These are phyloP conservation scores for Brenthis hecate DNA, from an alignment of 2,888 invertebrate species.

Conservation along the genomic window DNA sequence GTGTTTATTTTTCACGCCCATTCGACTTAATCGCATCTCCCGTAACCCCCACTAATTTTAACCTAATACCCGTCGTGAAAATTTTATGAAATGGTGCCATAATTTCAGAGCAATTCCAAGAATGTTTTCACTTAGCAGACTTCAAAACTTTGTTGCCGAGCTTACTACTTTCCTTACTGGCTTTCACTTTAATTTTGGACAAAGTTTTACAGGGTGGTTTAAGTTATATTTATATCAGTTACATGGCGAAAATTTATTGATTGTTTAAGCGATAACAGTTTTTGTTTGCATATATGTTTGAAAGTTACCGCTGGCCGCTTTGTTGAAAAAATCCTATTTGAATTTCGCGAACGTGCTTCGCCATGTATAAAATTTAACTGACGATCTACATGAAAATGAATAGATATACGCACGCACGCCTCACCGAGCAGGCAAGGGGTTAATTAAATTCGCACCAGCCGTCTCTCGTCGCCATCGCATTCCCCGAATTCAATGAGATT, in stretches of 20 bases:
- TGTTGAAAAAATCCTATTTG: not conserved
- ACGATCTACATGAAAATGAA: slow-evolving; percentile 42
- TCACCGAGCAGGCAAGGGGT: slow-evolving; percentile 76
- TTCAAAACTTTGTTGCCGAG: slow-evolving; percentile 65
- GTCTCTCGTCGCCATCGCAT: slow-evolving; percentile 74
- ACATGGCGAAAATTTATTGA: slow-evolving; percentile 29
- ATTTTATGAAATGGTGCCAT: slow-evolving; percentile 64
- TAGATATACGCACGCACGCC: slow-evolving; percentile 54
- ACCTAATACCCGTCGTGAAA: slow-evolving; percentile 72
- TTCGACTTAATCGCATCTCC: slow-evolving; percentile 58
- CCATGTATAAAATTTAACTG: slow-evolving; percentile 40
- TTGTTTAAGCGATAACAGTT: slow-evolving; percentile 7
- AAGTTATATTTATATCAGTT: slow-evolving; percentile 38
- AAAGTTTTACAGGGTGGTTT: slow-evolving; percentile 47
- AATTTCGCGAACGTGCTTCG: slow-evolving; percentile 21
- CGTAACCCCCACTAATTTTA: slow-evolving; percentile 66
- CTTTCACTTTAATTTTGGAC: slow-evolving; percentile 63
- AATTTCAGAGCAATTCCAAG: slow-evolving; percentile 75
- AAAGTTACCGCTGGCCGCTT: not conserved
- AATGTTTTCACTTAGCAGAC: slow-evolving; percentile 71
- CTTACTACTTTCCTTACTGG: slow-evolving; percentile 45
- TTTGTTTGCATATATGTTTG: slow-evolving; percentile 5
- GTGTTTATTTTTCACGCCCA: slow-evolving; percentile 70
- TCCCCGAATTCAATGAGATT: slow-evolving; percentile 81
- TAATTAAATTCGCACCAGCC: slow-evolving; percentile 81